phyloP scores from a whole-genome alignment of 2,888 invertebrate genomes.

The Argyresthia albistria region DNA sequence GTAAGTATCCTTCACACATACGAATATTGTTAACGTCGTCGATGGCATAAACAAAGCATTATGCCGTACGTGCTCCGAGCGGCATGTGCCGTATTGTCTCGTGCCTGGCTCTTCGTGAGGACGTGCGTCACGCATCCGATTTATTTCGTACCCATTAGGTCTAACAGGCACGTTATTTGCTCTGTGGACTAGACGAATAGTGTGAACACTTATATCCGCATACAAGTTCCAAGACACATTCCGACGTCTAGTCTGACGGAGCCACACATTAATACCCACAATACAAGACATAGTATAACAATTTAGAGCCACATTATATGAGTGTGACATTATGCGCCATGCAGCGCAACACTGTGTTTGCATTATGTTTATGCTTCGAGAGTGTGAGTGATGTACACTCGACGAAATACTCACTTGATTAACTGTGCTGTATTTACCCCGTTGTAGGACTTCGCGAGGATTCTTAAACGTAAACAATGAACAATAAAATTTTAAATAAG shows the following conservation, averaged over 20 bases:
- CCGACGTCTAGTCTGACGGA: constrained; percentile 23
- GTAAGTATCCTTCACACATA: not conserved
- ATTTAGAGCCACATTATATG: constrained; percentile 24
- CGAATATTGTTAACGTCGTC: not conserved
- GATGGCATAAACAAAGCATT: not conserved
- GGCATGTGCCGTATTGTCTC: constrained; percentile 4
- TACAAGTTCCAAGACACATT: constrained; percentile 21
- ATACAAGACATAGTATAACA: constrained; percentile 14
- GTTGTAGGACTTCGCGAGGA: too few species aligned
- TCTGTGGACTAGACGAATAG: constrained; percentile 9
- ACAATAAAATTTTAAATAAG: too few species aligned
- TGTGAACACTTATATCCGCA: constrained; percentile 5
- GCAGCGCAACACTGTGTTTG: constrained; percentile 11
- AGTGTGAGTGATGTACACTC: constrained; percentile 26
- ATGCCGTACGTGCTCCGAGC: not conserved
- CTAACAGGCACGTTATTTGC: constrained; percentile 12
- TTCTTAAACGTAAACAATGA: too few species aligned
- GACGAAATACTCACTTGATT: constrained; percentile 16
- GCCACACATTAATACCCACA: constrained; percentile 25
- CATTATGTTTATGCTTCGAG: constrained; percentile 19
- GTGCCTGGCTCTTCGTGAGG: constrained; percentile 9
- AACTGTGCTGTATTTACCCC: too few species aligned
- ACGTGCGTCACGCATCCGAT: constrained; percentile 36
- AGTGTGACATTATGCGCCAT: constrained; percentile 16
- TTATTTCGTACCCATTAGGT: constrained; percentile 25